Conservation (phyloP, 2,888 invertebrate genomes). For the Drosophila neonasuta region DNA sequence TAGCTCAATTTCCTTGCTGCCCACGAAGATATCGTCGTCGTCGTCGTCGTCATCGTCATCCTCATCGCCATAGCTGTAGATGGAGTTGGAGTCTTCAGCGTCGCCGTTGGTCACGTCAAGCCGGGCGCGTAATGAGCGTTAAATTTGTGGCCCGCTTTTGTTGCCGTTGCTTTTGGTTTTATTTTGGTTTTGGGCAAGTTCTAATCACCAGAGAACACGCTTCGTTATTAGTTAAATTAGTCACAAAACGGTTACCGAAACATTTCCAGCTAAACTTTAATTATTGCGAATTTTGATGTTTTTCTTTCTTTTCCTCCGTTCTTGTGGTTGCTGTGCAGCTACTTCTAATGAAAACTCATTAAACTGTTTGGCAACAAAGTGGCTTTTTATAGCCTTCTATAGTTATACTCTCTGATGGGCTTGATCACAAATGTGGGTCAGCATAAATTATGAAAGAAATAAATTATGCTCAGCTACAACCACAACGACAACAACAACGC, state of each 20-base stretch:
- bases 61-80: constrained; percentile 13
- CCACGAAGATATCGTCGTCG: constrained; percentile 55
- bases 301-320: neutral
- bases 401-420: constrained; percentile 33
- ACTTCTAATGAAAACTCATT: constrained; percentile 50
- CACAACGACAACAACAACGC: constrained; percentile 3
- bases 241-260: constrained; percentile 73
- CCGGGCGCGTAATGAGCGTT: constrained; percentile 75
- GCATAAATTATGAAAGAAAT: constrained; percentile 76
- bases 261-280: constrained; percentile 60
- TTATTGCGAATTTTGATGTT: constrained; percentile 62
- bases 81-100: constrained; percentile 31
- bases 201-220: constrained; percentile 70
- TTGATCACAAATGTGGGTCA: constrained; percentile 66
- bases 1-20: constrained; percentile 73
- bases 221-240: constrained; percentile 73
- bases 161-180: constrained; percentile 39
- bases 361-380: constrained; percentile 46
- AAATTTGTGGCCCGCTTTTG: constrained; percentile 71
- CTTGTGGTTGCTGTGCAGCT: constrained; percentile 7
- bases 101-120: constrained; percentile 69
- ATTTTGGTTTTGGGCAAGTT: constrained; percentile 65
- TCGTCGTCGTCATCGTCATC: constrained; percentile 27
- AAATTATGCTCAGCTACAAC: constrained; percentile 61
- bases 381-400: constrained; percentile 39